Conservation (phyloP, 2,888 invertebrate species). For the Cantharis lateralis region DNA sequence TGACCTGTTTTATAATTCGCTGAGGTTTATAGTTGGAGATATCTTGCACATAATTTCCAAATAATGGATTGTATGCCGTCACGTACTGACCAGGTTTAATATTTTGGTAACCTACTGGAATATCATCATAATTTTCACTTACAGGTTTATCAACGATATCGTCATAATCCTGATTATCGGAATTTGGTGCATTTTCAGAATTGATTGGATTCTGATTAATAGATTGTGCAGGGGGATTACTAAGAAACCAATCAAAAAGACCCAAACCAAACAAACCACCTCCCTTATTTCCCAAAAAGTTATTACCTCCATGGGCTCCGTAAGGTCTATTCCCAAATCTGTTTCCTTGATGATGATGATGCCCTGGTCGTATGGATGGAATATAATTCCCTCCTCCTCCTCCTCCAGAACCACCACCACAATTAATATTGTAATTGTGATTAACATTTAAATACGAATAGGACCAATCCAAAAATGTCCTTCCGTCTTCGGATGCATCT, state of each 20-base stretch:
- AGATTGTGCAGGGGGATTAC: neutral
- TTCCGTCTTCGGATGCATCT: constrained; percentile 12
- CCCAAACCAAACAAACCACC: constrained; percentile 3
- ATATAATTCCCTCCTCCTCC: neutral
- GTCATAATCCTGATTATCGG: neutral
- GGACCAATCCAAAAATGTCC: constrained; percentile 31
- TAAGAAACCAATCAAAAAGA: constrained; percentile 1
- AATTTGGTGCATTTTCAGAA: neutral
- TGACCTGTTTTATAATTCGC: constrained; percentile 24
- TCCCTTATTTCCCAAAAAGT: neutral
- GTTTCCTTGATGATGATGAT: neutral
- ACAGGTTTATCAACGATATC: constrained; percentile 15
- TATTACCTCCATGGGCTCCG: neutral
- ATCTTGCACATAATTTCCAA: constrained; percentile 30
- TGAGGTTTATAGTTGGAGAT: constrained; percentile 31
- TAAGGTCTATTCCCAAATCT: neutral
- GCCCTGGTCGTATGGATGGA: neutral
- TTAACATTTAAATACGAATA: constrained; percentile 30
- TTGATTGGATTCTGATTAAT: neutral
- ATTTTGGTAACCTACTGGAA: constrained; percentile 9
- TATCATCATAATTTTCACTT: constrained; percentile 18
- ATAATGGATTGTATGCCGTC: constrained; percentile 27
- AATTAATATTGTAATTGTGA: constrained; percentile 23
- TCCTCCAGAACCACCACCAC: constrained; percentile 1
- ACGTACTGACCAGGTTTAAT: constrained; percentile 10